A percentile compares a stretch with the other conserved stretches of the same genome.
phyloP scores from a whole-genome alignment of 30 jellyfish, hydroid and myxozoan species.

The Mastigias papua region DNA sequence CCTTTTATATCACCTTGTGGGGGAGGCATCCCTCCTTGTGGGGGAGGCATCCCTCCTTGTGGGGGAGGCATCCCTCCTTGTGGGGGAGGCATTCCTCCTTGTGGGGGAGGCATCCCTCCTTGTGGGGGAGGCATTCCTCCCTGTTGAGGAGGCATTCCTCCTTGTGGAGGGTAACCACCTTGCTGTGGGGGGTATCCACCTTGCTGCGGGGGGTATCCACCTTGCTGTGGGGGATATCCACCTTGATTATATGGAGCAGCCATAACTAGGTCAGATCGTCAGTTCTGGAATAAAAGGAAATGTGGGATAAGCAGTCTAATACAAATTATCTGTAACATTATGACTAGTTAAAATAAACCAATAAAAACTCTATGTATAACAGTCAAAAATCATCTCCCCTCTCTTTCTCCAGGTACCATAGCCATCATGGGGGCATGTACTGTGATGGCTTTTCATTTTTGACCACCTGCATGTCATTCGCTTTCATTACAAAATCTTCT shows the following conservation, averaged over 20 bases:
- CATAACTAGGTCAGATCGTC: not conserved
- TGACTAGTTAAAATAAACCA: no score
- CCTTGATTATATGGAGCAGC: constrained; percentile 21
- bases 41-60: constrained; percentile 47
- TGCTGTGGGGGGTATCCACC: constrained; percentile 43
- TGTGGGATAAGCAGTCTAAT: no score
- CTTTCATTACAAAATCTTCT: no score
- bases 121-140: constrained; percentile 28
- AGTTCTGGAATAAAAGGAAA: no score
- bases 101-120: constrained; percentile 34
- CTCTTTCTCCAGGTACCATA: no score
- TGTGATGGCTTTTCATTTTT: no score
- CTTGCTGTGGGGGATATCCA: constrained; percentile 33
- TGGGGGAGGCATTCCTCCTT: constrained; percentile 34
- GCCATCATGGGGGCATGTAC: no score
- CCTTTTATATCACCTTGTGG: constrained; percentile 15
- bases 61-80: constrained; percentile 43
- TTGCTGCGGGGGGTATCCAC: constrained; percentile 32
- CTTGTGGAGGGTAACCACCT: constrained; percentile 46
- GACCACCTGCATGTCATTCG: no score
- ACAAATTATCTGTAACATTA: no score
- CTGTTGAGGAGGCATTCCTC: constrained; percentile 29
- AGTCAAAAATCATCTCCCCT: no score
- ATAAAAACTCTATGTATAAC: no score
- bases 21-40: constrained; percentile 39